phyloP scores from a whole-genome alignment of 2,113 vertebrate genomes.

The Pseudorhombus dupliciocellatus region DNA sequence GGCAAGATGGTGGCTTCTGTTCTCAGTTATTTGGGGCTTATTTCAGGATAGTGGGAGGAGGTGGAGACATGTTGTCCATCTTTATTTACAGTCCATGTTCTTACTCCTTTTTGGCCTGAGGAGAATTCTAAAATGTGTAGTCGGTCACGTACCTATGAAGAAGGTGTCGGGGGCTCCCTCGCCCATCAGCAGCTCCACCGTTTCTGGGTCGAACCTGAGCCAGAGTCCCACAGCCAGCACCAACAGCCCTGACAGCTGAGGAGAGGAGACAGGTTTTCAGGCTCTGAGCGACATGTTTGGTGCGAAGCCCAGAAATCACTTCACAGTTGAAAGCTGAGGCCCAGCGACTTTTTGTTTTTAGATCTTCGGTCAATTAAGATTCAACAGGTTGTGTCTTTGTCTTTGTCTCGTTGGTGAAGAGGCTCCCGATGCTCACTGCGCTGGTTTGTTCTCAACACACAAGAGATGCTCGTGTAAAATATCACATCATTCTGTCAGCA shows the following conservation, averaged over 20 bases:
- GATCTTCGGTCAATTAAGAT: conserved; percentile 32
- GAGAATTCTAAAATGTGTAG: too few relatives aligned
- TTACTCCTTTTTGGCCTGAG: too few relatives aligned
- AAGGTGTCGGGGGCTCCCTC: conserved; percentile 87
- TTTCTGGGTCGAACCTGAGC: conserved; percentile 89
- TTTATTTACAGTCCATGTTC: too few relatives aligned
- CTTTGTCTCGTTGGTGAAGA: conserved; percentile 32
- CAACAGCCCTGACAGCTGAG: conserved; percentile 89
- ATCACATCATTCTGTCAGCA: too few relatives aligned
- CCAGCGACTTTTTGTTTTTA: background rate
- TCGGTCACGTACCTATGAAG: conserved; percentile 89
- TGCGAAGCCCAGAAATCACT: conserved; percentile 9
- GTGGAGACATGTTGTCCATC: too few relatives aligned
- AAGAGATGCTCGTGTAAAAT: conserved; percentile 37
- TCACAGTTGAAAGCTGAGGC: background rate
- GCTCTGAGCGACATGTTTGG: background rate
- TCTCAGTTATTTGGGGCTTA: too few relatives aligned
- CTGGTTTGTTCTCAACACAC: conserved; percentile 11
- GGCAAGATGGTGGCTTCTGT: too few relatives aligned
- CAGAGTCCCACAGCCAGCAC: conserved; percentile 93
- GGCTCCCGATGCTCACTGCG: conserved; percentile 27
- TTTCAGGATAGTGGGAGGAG: too few relatives aligned
- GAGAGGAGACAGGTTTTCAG: background rate
- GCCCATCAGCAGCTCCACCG: conserved; percentile 83
- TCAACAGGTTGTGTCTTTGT: conserved; percentile 28